Conservation (phyloP, 2,113 vertebrate genomes). For the Phalacrocorax aristotelis region DNA sequence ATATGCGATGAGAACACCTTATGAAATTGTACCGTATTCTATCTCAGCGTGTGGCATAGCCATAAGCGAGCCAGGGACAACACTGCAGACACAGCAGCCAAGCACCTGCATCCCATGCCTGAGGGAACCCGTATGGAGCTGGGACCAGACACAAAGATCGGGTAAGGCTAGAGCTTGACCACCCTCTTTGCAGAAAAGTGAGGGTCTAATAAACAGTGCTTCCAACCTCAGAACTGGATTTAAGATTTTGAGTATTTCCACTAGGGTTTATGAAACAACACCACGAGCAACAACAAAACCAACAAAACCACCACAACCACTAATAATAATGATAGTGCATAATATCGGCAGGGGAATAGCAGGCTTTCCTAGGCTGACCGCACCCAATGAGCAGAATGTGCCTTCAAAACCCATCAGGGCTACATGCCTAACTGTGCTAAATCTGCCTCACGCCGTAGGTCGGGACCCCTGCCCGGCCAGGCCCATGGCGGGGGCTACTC, state of each 20-base stretch:
- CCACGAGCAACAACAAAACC: no score
- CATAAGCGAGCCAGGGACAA: not conserved
- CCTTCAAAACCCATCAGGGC: not conserved
- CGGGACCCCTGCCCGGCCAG: rapidly evolving
- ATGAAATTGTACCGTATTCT: not conserved
- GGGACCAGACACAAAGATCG: rapidly evolving
- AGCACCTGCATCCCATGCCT: not conserved
- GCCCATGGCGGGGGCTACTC: not conserved
- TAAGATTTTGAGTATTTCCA: not conserved
- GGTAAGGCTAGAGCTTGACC: not conserved
- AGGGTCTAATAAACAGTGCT: not conserved
- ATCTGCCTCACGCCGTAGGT: rapidly evolving
- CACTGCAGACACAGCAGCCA: not conserved
- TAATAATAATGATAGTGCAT: no score
- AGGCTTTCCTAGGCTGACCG: rapidly evolving
- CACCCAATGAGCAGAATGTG: not conserved
- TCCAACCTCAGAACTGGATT: not conserved
- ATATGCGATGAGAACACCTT: rapidly evolving
- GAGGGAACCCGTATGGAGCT: rapidly evolving
- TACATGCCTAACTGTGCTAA: not conserved
- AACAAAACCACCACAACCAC: no score
- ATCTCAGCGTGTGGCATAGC: not conserved
- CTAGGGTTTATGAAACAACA: not conserved
- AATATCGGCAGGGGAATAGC: not conserved
- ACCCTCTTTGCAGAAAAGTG: not conserved